Evolutionary conservation across 2,888 invertebrate genomes (phyloP).

Genomic region (Serripes groenlandicus): DNA sequence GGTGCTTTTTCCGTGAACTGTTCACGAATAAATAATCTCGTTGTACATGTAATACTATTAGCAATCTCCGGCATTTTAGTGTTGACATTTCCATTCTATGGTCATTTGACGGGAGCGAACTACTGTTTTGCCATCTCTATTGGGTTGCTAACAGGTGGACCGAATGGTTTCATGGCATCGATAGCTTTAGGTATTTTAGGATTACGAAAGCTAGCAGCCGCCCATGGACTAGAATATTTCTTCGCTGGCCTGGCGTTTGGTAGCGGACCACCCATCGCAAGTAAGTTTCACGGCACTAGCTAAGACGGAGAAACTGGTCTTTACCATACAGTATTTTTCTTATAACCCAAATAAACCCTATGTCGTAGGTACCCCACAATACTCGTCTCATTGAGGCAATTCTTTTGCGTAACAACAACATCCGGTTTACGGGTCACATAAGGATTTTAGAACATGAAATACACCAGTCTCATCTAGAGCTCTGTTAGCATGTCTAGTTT

Average conservation of each 20-base stretch:
- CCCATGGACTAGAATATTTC: constrained; percentile 64
- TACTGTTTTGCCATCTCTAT: constrained; percentile 40
- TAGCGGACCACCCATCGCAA: constrained; percentile 59
- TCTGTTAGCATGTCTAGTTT: too few species aligned
- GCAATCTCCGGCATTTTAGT: constrained; percentile 45
- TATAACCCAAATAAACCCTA: too few species aligned
- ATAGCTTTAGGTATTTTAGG: constrained; percentile 58
- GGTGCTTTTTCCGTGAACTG: constrained; percentile 31
- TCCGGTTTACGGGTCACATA: too few species aligned
- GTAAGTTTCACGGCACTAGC: constrained; percentile 36
- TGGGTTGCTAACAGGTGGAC: constrained; percentile 64
- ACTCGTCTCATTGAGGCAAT: too few species aligned
- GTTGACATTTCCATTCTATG: constrained; percentile 46
- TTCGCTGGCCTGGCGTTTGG: constrained; percentile 60
- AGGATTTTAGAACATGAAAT: too few species aligned
- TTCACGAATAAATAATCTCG: constrained; percentile 32
- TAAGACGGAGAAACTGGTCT: too few species aligned
- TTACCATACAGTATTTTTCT: background rate
- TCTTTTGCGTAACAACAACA: too few species aligned
- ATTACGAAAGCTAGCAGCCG: constrained; percentile 51
- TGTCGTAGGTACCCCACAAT: background rate
- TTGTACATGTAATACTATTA: constrained; percentile 39
- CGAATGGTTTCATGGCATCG: constrained; percentile 62
- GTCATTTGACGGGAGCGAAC: constrained; percentile 24
- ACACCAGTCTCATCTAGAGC: too few species aligned